phyloP scores from a whole-genome alignment of 2,888 invertebrate species.

The Dioctria rufipes region DNA sequence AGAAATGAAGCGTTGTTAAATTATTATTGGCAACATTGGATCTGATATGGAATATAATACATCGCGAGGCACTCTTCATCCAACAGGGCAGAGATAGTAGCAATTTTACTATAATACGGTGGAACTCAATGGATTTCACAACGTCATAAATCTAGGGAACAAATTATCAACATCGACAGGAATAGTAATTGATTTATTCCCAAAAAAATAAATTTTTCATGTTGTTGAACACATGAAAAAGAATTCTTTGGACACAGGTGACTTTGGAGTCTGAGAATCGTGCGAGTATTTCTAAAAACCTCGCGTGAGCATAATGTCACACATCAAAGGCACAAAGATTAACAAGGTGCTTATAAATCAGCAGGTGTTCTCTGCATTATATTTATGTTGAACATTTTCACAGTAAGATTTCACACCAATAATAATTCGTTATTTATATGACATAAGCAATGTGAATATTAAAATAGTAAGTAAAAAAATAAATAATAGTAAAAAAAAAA shows the following conservation, averaged over 20 bases:
- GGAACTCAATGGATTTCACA: constrained; percentile 30
- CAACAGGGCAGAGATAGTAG: neutral
- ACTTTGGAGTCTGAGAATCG: constrained; percentile 7
- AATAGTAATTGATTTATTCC: constrained; percentile 48
- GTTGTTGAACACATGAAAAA: constrained; percentile 31
- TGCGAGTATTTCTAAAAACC: constrained; percentile 36
- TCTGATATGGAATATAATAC: neutral
- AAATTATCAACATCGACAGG: constrained; percentile 49
- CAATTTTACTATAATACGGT: constrained; percentile 37
- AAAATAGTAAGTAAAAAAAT: no score
- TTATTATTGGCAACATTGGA: neutral
- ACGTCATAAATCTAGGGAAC: constrained; percentile 34
- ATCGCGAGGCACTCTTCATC: neutral
- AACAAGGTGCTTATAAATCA: constrained; percentile 48
- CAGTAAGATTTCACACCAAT: no score
- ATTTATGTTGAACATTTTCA: neutral
- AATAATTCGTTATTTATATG: no score
- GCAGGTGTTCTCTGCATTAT: constrained; percentile 33
- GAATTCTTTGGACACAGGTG: constrained; percentile 3
- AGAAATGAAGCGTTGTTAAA: neutral
- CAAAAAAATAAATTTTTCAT: neutral
- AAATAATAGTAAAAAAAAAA: no score
- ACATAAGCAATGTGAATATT: no score
- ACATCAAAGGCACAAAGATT: constrained; percentile 34
- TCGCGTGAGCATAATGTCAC: constrained; percentile 51